These are phyloP conservation scores for Syngnathus floridae DNA, from an alignment of 2,113 vertebrate genomes.

Conservation along the genomic window DNA sequence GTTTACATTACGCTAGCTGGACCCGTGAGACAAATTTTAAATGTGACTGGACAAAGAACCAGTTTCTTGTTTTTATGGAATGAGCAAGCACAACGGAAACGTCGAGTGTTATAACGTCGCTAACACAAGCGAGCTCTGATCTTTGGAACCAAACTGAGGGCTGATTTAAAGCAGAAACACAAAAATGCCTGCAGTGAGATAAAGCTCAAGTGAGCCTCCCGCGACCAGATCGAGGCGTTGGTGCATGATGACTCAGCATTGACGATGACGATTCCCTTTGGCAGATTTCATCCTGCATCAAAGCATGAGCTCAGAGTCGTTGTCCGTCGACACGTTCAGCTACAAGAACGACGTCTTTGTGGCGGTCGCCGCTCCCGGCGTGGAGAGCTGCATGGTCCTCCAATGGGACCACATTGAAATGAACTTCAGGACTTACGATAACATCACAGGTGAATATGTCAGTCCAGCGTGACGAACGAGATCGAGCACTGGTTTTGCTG, in stretches of 20 bases:
- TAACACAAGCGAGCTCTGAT: too few relatives aligned
- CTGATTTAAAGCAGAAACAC: too few relatives aligned
- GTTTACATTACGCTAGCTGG: not conserved
- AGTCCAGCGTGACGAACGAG: not conserved
- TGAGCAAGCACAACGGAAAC: too few relatives aligned
- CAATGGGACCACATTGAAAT: constrained; percentile 99
- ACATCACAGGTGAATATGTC: constrained; percentile 80
- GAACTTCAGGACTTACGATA: constrained; percentile 97
- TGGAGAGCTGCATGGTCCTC: constrained; percentile 94
- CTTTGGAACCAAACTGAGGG: too few relatives aligned
- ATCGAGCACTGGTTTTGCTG: not conserved
- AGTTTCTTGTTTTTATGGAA: too few relatives aligned
- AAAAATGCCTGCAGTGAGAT: too few relatives aligned
- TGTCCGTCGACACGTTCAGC: constrained; percentile 90
- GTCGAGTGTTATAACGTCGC: too few relatives aligned
- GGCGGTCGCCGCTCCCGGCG: constrained; percentile 88
- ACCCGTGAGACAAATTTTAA: not conserved
- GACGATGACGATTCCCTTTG: constrained; percentile 26
- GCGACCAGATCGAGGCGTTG: too few relatives aligned
- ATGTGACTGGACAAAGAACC: too few relatives aligned
- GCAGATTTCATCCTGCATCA: constrained; percentile 93
- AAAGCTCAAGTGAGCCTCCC: too few relatives aligned
- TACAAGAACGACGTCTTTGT: constrained; percentile 95
- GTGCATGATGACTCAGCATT: not conserved
- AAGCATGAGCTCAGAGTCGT: constrained; percentile 84